phyloP scores from a whole-genome alignment of 2,113 vertebrate species.

The Tiliqua scincoides region DNA sequence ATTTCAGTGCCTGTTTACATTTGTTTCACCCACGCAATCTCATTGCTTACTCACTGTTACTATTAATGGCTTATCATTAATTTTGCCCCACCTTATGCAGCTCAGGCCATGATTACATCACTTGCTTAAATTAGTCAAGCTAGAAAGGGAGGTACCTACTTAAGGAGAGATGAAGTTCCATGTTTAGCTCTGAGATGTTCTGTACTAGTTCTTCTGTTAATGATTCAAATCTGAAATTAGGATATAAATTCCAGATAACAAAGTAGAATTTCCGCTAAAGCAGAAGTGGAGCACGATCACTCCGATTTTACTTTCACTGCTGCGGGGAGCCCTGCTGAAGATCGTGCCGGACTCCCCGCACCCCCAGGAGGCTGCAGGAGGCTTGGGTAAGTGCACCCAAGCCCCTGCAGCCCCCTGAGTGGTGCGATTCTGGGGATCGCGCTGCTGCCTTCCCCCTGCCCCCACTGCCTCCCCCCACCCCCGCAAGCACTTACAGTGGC shows the following conservation, averaged over 20 bases:
- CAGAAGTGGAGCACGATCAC: too few species aligned
- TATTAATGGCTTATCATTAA: not conserved
- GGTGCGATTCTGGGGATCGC: too few species aligned
- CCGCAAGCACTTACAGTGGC: too few species aligned
- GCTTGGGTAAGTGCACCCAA: too few species aligned
- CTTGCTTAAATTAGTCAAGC: not conserved
- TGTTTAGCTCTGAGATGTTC: not conserved
- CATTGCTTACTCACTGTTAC: conserved; percentile 12
- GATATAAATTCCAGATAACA: not conserved
- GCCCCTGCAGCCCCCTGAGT: too few species aligned
- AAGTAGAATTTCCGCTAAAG: not conserved
- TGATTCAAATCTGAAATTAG: not conserved
- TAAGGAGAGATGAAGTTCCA: conserved; percentile 21
- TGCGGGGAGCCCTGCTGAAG: too few species aligned
- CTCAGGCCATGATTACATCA: not conserved
- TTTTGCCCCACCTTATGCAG: conserved; percentile 38
- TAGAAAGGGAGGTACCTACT: conserved; percentile 14
- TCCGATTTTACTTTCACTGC: too few species aligned
- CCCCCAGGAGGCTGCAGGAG: too few species aligned
- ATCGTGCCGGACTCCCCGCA: too few species aligned
- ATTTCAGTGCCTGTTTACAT: conserved; percentile 25
- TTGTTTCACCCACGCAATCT: conserved; percentile 13
- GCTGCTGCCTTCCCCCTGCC: too few species aligned
- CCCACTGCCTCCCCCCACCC: too few species aligned
- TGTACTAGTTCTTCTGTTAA: not conserved